phyloP scores from a whole-genome alignment of 2,888 invertebrate genomes.

The Scaptomyza tumidula region DNA sequence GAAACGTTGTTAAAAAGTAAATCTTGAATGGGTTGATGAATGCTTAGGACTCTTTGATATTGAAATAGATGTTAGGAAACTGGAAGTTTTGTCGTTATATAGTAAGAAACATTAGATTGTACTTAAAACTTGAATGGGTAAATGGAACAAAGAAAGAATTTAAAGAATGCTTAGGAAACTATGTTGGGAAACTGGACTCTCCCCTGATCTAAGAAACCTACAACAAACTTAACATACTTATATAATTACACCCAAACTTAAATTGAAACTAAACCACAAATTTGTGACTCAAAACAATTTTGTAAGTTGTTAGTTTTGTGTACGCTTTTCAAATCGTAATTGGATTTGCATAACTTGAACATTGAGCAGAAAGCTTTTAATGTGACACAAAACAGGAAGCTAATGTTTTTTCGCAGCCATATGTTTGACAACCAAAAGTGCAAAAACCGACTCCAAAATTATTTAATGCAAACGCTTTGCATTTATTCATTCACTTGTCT shows the following conservation, averaged over 20 bases:
- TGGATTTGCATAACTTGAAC: conserved; percentile 27
- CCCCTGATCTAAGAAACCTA: too few relatives aligned
- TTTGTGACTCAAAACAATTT: neutral
- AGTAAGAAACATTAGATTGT: too few relatives aligned
- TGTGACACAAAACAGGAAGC: conserved; percentile 5
- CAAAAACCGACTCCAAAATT: conserved; percentile 17
- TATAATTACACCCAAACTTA: neutral
- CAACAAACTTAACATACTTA: too few relatives aligned
- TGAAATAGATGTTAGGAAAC: too few relatives aligned
- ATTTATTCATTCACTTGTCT: conserved; percentile 31
- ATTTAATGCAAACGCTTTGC: conserved; percentile 8
- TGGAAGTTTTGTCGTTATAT: too few relatives aligned
- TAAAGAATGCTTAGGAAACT: neutral
- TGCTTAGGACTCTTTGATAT: too few relatives aligned
- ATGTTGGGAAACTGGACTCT: neutral
- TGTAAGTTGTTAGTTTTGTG: neutral
- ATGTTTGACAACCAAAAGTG: conserved; percentile 36
- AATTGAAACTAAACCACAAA: neutral
- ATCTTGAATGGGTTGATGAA: too few relatives aligned
- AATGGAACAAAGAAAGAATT: neutral
- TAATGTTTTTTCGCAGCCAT: conserved; percentile 13
- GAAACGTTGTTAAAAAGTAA: too few relatives aligned
- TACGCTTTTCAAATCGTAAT: neutral
- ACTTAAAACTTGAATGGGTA: neutral
- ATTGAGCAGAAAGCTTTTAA: neutral